A percentile compares a stretch with the other conserved stretches of the same genome.
phyloP scores from a whole-genome alignment of 2,113 vertebrate genomes.

The Cavia aperea region DNA sequence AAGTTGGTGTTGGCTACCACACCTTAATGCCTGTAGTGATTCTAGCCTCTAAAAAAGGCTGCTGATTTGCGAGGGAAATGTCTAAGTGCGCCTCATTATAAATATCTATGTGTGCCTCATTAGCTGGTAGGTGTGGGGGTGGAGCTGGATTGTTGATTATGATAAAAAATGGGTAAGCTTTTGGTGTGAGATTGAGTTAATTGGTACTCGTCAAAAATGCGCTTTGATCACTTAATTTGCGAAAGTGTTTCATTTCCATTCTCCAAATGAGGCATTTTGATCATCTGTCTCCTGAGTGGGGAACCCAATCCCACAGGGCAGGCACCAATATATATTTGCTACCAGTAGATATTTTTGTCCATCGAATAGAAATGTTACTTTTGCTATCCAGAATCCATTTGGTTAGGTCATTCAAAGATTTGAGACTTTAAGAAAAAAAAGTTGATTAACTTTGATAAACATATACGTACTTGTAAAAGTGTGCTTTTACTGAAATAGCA shows the following conservation, averaged over 20 bases:
- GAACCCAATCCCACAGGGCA: not conserved
- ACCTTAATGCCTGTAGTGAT: not conserved
- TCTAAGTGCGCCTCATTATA: constrained; percentile 24
- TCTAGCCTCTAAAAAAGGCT: not conserved
- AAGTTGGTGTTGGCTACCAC: constrained; percentile 3
- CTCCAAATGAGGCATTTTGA: not conserved
- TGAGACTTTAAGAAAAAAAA: not conserved
- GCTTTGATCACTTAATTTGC: constrained; percentile 46
- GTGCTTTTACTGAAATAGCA: not conserved
- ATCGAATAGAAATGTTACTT: not conserved
- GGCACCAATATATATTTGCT: not conserved
- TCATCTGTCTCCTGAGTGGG: not conserved
- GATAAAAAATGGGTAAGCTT: not conserved
- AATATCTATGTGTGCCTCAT: constrained; percentile 18
- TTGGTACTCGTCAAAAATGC: constrained; percentile 19
- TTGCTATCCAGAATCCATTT: not conserved
- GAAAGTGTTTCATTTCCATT: constrained; percentile 9
- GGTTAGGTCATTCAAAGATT: constrained; percentile 16
- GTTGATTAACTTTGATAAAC: constrained; percentile 23
- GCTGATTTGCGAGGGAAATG: constrained; percentile 49
- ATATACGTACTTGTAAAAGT: not conserved
- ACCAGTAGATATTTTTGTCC: not conserved
- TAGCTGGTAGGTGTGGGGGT: not conserved
- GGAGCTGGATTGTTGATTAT: constrained; percentile 13
- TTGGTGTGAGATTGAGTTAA: constrained; percentile 10